Percentiles rank a stretch among this genome's conserved stretches.
Conservation (phyloP, 2,888 invertebrate genomes). For the Luperina nickerlii region DNA sequence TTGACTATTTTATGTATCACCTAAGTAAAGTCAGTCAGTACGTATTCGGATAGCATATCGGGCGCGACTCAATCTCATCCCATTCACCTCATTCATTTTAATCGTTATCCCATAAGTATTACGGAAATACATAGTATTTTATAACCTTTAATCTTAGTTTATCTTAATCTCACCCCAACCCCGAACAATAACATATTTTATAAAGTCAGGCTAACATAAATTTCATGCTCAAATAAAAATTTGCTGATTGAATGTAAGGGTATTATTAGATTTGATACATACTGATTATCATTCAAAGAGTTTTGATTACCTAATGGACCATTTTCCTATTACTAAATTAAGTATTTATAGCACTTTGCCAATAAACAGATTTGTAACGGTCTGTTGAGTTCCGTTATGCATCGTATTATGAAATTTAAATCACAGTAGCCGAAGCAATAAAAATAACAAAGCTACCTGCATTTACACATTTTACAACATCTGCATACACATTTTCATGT, state of each 20-base stretch:
- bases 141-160: no score
- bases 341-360: conserved; percentile 80
- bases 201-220: conserved; percentile 27
- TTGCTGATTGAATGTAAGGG: conserved; percentile 18
- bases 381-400: conserved; percentile 83
- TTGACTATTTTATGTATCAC: no score
- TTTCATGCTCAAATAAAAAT: conserved; percentile 47
- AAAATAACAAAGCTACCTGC: conserved; percentile 81
- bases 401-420: conserved; percentile 81
- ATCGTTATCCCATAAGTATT: no score
- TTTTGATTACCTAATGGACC: conserved; percentile 66
- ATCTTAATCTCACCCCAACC: no score
- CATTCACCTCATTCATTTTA: no score
- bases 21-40: no score
- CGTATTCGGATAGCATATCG: no score
- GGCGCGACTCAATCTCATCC: no score
- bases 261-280: conserved; percentile 42
- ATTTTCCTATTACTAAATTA: conserved; percentile 77
- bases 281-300: conserved; percentile 70
- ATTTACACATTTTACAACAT: conserved; percentile 85
- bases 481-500: conserved; percentile 75
- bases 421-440: conserved; percentile 77
- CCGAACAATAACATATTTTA: conserved; percentile 30
- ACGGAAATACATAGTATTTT: no score
- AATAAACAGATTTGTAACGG: conserved; percentile 84